Evolutionary conservation across 2,888 invertebrate genomes (phyloP), one percentile per base, ranked within the genome.

Genomic region (Drosophila bunnanda): DNA sequence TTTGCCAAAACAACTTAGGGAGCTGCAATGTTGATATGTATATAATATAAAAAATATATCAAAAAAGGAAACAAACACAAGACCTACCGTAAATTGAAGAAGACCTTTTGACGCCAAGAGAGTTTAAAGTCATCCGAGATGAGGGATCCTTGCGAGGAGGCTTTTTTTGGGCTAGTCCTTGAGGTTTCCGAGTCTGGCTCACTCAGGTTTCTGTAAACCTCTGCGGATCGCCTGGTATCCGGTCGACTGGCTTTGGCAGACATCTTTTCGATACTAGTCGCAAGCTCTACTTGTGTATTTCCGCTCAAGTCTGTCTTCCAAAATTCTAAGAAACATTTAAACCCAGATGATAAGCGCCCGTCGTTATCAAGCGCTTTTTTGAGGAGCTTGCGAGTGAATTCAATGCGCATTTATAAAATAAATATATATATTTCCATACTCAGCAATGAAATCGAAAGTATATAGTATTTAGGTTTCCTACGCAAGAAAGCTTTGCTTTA

Each of bases 181-280:
- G 28, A 36, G 22, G 1, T n/a, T 34, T 2, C 13, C 6, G 34
- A 4, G 15, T 39, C 32, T 8, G 55, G 56, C 25, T 70, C 71
- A 13, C 38, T 56, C 25, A 66, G 32, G 20, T 5, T 55, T 22
- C 38, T 32, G 13, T 66, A 66, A 22, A 66, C 66, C 36, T 66
- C 66, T 38, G 44, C 6, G 4, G 66, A 66, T 7, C 66, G 70
- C 12, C 6, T 28, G 12, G 30, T 69, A 0, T 17, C 44, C 10
- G 30, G 8, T 2, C 17, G 20, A 38, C 44, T 70, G 44, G 15
- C 46, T n/a, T 30, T 56, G n/a, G 12, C 8, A 22, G 46, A 25
- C 66, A 66, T 66, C 20, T 20, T 28, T 34, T 13, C 10, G 32
- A 5, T 39, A 66, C 56, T 66, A 17, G 5, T n/a, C 17, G 17